Base-by-base conservation (phyloP, 2,797 vertebrate genomes). In the Diglossa cyanea region DNA sequence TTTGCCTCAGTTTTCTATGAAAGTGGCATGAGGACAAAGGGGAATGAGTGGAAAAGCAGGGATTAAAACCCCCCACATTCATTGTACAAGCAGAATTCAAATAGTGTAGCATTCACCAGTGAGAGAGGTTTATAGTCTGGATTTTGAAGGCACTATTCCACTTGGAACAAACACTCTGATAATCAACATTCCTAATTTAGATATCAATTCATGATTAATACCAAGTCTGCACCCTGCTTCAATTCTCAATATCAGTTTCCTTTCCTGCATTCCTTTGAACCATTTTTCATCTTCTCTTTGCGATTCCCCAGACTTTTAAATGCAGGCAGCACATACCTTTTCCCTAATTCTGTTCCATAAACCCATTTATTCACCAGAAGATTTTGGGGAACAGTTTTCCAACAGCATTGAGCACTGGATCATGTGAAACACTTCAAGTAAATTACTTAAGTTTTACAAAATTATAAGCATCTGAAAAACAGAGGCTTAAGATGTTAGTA, bases 101-200 rank as follows among this genome's bases (percentile, higher is more conserved):
- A 18, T 28, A 63, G 37, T 4, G 10, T 37, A 50, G 35, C 0
- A 1, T 81, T 17, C 54, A 61, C 35, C 50, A 39, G 39, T 57
- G 30, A 66, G 42, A 80, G 23, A 88, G 44, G 45, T 65, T 23
- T 65, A 86, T 51, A 65, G 16, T 33, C 16, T 63, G 28, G 19
- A 42, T 82, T 96, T 94, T 71, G 61, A 74, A 87, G 45, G n/a
- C 42, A 45, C 26, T 50, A 12, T 74, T 89, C 61, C 17, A 21
- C 72, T 90, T 94, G 58, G 50, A 90, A 55, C 2, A 5, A 88
- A 42, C 39, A 12, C 26, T 63, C 17, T 39, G 24, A 44, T 68
- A 93, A 86, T 37, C 72, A 83, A n/a, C 17, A 72, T 75, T 94
- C 66, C 68, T 90, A 78, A 81, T 83, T 90, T 86, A 90, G 58